Base-by-base conservation (phyloP, 1,140 invertebrate species). In the Aphelenchoides besseyi region DNA sequence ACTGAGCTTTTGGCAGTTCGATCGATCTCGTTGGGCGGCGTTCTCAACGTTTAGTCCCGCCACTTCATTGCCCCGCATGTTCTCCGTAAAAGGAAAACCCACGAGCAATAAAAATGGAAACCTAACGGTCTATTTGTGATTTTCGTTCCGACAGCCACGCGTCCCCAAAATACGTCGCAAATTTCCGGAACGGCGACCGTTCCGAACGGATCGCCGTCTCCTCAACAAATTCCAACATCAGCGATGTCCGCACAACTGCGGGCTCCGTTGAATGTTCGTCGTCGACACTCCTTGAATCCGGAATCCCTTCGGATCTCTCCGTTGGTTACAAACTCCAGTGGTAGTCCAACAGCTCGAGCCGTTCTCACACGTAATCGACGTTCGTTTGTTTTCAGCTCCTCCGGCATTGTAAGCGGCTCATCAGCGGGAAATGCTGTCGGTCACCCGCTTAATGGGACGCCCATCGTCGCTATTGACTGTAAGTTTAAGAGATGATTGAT, bases 401-500 rank as follows among this genome's bases (percentile, higher is more conserved):
- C 36, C 29, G 69, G 57, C 29, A 68, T 69, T 33, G 63, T 66
- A 18, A 37, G 8, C 32, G 8, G 55, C 55, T 1, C 54, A 54
- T 26, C 73, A 70, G 35, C 35, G 57, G 16, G 73, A 74, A 36
- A 35, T 61, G 23, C 36, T 41, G 28, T 41, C 72, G 29, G 32
- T 66, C 74, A 68, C 16, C 72, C 53, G 55, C 62, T 26, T 16
- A 37, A 32, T 36, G 72, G 32, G 0, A 23, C 41, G 26, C 18
- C 53, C 16, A 68, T 70, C 41, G 76, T 78, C 26, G 79, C 78
- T 5, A 78, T 78, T 29, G 76, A 76, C 57, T 16, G 41, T 48
- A 48, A 48, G 41, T 23, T 23, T n/a, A n/a, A n/a, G n/a, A n/a
- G n/a, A n/a, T n/a, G n/a, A n/a, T n/a, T n/a, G n/a, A n/a, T n/a